Base-by-base conservation (phyloP, 2,797 vertebrate species). In the Calcarius lapponicus region DNA sequence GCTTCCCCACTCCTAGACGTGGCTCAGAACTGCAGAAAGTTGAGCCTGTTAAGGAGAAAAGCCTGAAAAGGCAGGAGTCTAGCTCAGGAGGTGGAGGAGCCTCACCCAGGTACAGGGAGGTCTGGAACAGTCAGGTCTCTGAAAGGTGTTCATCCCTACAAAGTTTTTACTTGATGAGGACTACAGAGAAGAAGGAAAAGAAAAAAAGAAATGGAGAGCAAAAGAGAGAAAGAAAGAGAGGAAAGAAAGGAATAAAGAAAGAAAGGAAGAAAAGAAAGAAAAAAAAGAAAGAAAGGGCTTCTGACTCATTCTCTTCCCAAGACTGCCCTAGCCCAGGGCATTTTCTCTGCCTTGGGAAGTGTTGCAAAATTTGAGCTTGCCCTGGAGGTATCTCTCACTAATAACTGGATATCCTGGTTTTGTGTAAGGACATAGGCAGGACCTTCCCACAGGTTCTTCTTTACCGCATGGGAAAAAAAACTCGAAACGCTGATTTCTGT, bases 401-500 rank as follows among this genome's bases (percentile, higher is more conserved):
- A 96, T 95, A 95, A 96, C 94, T 96, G 94, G 94, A 96, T 96
- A 96, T 95, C 96, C 96, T 96, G 88, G 96, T 96, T 96, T 96
- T 94, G 85, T 95, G 82, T 88, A 84, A 95, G 94, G 95, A 94
- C 95, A 95, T 21, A 92, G 91, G 91, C 81, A 95, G 86, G 93
- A 89, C 95, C 95, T 97, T 97, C 96, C 95, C 95, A 96, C 95
- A 96, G 81, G 62, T 93, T 70, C 58, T 93, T 79, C 86, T 93
- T 86, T 72, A 91, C 20, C 0, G 85, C 96, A 97, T 96, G 95
- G 92, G 96, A 93, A 95, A 95, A 95, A 91, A 95, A 76, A 25
- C 87, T 91, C 36, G 21, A 81, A 90, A 90, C 10, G 2, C 90
- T 61, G 82, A 96, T 90, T 95, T 93, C 87, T 91, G 51, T 66